Conservation (phyloP, 2,797 vertebrate genomes). For the Parauchenoglanis ngamensis region DNA sequence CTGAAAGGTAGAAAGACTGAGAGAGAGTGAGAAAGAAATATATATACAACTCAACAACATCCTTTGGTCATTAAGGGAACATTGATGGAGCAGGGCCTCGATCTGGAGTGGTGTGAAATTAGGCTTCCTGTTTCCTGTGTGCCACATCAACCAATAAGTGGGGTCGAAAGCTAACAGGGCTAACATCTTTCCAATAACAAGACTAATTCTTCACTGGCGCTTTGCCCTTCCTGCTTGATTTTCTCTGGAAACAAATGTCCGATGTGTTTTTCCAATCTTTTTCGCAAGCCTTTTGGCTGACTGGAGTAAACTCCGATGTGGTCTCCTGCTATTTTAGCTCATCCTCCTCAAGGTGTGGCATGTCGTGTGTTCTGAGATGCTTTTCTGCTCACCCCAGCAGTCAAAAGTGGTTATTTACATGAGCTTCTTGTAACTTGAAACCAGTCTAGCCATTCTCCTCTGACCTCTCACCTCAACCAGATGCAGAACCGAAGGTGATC, state of each 20-base stretch:
- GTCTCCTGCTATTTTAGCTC: background rate
- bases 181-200: constrained; percentile 4
- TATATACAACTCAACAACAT: constrained; percentile 34
- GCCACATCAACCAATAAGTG: background rate
- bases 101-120: constrained; percentile 13
- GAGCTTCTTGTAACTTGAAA: background rate
- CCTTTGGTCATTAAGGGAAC: constrained; percentile 41
- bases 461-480: background rate
- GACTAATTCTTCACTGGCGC: background rate
- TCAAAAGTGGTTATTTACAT: background rate
- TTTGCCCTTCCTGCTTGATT: background rate
- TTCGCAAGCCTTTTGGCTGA: no score
- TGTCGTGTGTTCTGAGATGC: background rate
- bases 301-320: background rate
- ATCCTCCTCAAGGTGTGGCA: background rate
- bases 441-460: background rate
- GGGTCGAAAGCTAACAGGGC: background rate
- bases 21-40: constrained; percentile 50
- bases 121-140: background rate
- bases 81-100: background rate
- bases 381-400: background rate
- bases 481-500: background rate
- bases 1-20: constrained; percentile 21
- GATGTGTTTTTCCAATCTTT: background rate
- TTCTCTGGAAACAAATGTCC: background rate